Conservation (phyloP, 2,888 invertebrate species). For the Callosobruchus maculatus region DNA sequence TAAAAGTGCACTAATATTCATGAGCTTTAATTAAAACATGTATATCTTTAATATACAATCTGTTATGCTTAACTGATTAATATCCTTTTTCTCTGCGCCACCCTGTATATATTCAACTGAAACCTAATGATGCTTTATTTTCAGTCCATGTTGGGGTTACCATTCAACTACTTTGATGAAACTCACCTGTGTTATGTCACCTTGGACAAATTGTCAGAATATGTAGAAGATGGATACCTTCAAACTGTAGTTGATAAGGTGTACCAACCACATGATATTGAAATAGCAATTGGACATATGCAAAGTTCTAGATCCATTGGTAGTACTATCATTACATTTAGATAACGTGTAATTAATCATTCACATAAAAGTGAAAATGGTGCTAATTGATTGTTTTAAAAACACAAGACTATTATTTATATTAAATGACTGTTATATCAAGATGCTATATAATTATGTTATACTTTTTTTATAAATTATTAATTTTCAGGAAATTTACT, state of each 20-base stretch:
- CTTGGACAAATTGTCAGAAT: constrained; percentile 42
- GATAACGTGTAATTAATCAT: constrained; percentile 25
- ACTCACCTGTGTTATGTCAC: constrained; percentile 42
- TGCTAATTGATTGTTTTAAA: not conserved
- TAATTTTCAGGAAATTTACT: not conserved
- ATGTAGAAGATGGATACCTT: constrained; percentile 55
- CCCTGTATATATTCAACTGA: no score
- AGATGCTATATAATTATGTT: not conserved
- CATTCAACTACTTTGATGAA: constrained; percentile 40
- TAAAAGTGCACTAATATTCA: no score
- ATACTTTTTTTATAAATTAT: not conserved
- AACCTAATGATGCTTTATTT: constrained; percentile 7
- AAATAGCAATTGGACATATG: constrained; percentile 43
- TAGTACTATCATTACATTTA: constrained; percentile 45
- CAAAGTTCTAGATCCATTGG: constrained; percentile 44
- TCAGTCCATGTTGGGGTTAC: constrained; percentile 44
- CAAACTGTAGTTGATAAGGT: constrained; percentile 59
- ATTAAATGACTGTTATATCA: not conserved
- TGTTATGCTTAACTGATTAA: no score
- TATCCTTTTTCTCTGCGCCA: no score
- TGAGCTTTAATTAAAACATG: no score
- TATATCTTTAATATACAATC: no score
- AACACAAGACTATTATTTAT: not conserved
- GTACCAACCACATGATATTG: constrained; percentile 43
- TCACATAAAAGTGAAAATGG: not conserved